Evolutionary conservation across 1,140 invertebrate species (phyloP).

Genomic region (Phortica variegata): DNA sequence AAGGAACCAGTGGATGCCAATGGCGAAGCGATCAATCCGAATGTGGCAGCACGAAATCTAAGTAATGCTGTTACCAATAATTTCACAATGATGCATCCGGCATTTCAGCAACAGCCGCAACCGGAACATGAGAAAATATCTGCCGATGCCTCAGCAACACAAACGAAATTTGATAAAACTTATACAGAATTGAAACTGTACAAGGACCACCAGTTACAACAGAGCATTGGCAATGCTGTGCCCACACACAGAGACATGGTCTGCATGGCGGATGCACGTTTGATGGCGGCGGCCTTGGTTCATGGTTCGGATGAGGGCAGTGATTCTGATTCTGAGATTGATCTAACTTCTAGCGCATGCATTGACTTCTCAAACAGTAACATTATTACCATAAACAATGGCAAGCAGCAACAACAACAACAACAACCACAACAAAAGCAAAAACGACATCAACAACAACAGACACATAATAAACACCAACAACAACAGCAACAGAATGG

Average conservation of each 20-base stretch:
- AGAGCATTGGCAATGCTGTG: conserved; percentile 6
- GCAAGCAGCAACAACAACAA: conserved; percentile 37
- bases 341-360: conserved; percentile 53
- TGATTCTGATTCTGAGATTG: conserved; percentile 55
- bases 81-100: conserved; percentile 56
- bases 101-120: conserved; percentile 44
- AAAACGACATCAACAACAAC: too few relatives aligned
- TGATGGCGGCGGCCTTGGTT: conserved; percentile 31
- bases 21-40: too few relatives aligned
- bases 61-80: conserved; percentile 10
- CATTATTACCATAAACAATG: conserved; percentile 10
- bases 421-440: conserved; percentile 17
- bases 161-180: conserved; percentile 39
- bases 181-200: conserved; percentile 56
- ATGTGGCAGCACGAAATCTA: too few relatives aligned
- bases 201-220: conserved; percentile 30
- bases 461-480: too few relatives aligned
- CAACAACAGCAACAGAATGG: too few relatives aligned
- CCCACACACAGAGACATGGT: conserved; percentile 8
- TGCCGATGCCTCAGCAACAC: conserved; percentile 20
- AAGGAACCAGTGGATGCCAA: too few relatives aligned
- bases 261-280: conserved; percentile 16
- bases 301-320: conserved; percentile 39
- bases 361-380: conserved; percentile 56
- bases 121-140: too few relatives aligned